phyloP scores from a whole-genome alignment of 2,113 vertebrate species.

The Apus apus region DNA sequence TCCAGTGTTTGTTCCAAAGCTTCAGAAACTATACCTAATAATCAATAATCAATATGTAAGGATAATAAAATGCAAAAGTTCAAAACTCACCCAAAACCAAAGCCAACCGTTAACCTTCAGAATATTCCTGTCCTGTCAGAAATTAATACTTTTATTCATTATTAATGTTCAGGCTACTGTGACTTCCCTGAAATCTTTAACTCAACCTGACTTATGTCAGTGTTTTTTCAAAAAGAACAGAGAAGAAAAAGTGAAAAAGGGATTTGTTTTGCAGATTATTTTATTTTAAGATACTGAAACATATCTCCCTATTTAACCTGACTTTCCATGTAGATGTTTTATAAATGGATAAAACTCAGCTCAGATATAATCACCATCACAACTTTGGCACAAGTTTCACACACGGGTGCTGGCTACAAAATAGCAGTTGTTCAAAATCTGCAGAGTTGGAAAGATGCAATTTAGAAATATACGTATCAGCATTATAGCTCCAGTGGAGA shows the following conservation, averaged over 20 bases:
- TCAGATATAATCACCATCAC: not conserved
- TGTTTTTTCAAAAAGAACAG: not conserved
- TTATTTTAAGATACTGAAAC: not conserved
- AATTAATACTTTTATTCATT: not conserved
- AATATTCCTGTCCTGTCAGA: not conserved
- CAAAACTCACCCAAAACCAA: not conserved
- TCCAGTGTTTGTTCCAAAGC: not conserved
- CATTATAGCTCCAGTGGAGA: not conserved
- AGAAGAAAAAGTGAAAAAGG: not conserved
- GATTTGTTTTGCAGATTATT: not conserved
- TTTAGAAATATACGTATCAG: slow-evolving; percentile 15
- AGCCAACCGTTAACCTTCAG: not conserved
- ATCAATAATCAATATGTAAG: not conserved
- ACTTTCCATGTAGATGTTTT: not conserved
- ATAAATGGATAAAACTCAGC: not conserved
- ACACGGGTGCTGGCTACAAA: not conserved
- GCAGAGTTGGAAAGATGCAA: not conserved
- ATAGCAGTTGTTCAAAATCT: not conserved
- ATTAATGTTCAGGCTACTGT: not conserved
- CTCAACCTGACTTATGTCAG: not conserved
- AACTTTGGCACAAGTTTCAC: not conserved
- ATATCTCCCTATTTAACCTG: not conserved
- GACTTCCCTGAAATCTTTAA: not conserved
- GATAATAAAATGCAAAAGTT: not conserved
- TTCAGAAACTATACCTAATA: not conserved